phyloP scores from a whole-genome alignment of 1,140 invertebrate genomes.

The Heterodera carotae region DNA sequence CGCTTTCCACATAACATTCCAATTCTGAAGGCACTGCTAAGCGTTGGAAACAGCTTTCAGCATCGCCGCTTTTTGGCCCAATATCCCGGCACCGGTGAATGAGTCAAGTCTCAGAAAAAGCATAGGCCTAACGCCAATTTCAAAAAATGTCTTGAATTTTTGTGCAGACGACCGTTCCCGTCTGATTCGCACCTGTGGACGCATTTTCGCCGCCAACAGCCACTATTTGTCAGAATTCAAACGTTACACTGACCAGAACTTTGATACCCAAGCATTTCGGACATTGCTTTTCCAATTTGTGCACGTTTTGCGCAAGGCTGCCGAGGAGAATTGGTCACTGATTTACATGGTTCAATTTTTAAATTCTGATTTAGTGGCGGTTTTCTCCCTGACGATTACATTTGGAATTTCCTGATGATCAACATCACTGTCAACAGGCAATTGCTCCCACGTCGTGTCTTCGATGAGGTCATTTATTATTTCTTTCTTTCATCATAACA shows the following conservation, averaged over 20 bases:
- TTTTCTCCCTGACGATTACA: slow-evolving; percentile 19
- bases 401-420: slow-evolving; percentile 18
- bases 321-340: slow-evolving; percentile 16
- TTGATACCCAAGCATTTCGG: not conserved
- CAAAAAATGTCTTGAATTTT: not conserved
- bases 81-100: not conserved
- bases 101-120: not conserved
- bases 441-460: not conserved
- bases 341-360: not conserved
- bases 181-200: slow-evolving; percentile 22
- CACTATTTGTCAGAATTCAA: not conserved
- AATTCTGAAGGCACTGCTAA: slow-evolving; percentile 12
- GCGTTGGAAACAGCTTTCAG: slow-evolving; percentile 15
- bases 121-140: not conserved
- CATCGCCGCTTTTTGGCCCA: slow-evolving; percentile 16
- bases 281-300: not conserved
- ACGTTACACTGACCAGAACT: not conserved
- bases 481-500: no score
- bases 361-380: slow-evolving; percentile 6
- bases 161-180: slow-evolving; percentile 1
- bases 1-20: slow-evolving; percentile 14
- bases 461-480: slow-evolving; percentile 20
- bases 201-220: slow-evolving; percentile 3
- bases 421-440: slow-evolving; percentile 10
- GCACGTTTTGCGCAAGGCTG: not conserved